These are phyloP conservation scores for Ceryle rudis DNA, from an alignment of 2,797 vertebrate genomes.

Conservation along the genomic window DNA sequence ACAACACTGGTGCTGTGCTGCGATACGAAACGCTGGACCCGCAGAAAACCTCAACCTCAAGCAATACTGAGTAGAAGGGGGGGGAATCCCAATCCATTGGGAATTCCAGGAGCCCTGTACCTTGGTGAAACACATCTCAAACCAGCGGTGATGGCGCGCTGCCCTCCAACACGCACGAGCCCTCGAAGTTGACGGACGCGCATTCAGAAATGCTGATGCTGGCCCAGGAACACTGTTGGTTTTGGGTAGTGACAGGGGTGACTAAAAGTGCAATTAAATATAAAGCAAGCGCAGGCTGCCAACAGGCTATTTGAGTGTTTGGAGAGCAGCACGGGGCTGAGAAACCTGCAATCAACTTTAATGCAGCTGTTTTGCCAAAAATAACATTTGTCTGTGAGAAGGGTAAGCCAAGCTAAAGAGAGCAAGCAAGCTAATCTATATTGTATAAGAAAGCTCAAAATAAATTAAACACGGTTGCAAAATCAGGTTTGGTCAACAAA, in stretches of 20 bases:
- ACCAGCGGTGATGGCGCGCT: neutral
- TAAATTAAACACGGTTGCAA: neutral
- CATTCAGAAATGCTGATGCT: neutral
- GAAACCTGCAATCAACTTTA: neutral
- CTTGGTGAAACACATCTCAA: neutral
- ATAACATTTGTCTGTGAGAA: neutral
- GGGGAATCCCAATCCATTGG: neutral
- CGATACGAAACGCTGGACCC: neutral
- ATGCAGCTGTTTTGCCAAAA: neutral
- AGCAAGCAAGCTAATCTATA: neutral
- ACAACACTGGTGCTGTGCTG: rapidly evolving
- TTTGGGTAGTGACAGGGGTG: neutral
- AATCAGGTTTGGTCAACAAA: slow-evolving; percentile 37
- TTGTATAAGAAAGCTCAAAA: neutral
- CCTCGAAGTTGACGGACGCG: neutral
- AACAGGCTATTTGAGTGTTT: slow-evolving; percentile 13
- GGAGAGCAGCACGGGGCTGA: neutral
- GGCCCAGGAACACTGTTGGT: neutral
- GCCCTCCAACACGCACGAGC: rapidly evolving
- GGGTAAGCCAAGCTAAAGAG: neutral
- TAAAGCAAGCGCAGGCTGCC: neutral
- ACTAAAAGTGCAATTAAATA: neutral
- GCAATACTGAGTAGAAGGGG: neutral
- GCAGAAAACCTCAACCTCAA: neutral
- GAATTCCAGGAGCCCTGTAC: neutral